A percentile compares a stretch with the other conserved stretches of the same genome.
Evolutionary conservation across 2,113 vertebrate species (phyloP).

Genomic region (Myxocyprinus asiaticus): DNA sequence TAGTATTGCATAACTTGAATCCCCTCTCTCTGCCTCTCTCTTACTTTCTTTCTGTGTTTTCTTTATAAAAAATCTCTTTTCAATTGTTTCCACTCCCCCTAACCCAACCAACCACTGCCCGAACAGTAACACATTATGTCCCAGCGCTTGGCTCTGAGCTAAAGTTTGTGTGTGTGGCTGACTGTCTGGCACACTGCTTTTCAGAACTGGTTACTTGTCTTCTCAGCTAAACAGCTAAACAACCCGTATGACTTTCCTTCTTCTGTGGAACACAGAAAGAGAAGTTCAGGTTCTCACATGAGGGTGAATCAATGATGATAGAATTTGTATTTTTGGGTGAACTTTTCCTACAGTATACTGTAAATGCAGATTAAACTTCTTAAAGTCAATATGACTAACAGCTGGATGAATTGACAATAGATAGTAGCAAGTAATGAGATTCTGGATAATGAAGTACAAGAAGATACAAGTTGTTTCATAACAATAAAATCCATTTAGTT

Average conservation of each 20-base stretch:
- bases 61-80: conserved; percentile 18
- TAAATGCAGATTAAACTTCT: too few relatives aligned
- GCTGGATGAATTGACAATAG: too few relatives aligned
- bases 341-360: too few relatives aligned
- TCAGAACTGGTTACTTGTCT: background rate
- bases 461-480: too few relatives aligned
- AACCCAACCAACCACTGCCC: conserved; percentile 27
- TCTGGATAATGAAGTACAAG: too few relatives aligned
- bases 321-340: too few relatives aligned
- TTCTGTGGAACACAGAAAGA: background rate
- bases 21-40: background rate
- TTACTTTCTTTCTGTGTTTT: background rate
- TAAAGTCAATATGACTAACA: too few relatives aligned
- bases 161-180: background rate
- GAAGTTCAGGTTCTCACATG: too few relatives aligned
- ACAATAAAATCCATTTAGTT: too few relatives aligned
- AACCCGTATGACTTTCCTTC: background rate
- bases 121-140: background rate
- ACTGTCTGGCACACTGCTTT: background rate
- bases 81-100: conserved; percentile 30
- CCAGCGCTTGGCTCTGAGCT: background rate
- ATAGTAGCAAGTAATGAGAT: too few relatives aligned
- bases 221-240: background rate
- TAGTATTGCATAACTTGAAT: background rate
- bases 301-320: too few relatives aligned